Evolutionary conservation across 2,113 vertebrate species (phyloP).

Genomic region (Merops nubicus): DNA sequence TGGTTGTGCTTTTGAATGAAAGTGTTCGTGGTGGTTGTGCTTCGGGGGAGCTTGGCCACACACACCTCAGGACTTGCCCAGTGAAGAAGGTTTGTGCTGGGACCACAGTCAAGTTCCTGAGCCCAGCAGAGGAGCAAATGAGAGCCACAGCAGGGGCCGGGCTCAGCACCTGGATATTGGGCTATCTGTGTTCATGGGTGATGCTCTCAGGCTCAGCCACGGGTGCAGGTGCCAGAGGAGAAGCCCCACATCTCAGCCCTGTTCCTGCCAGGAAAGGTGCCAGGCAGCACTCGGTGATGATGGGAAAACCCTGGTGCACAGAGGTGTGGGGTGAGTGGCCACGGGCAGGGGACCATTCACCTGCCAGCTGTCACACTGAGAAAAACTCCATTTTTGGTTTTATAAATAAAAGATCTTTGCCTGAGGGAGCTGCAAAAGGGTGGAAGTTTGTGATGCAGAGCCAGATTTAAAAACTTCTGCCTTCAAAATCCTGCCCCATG

Average conservation of each 20-base stretch:
- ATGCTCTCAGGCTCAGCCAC: neutral
- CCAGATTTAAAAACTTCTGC: neutral
- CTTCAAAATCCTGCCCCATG: neutral
- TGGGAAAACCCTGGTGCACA: accelerated
- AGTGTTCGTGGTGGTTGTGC: neutral
- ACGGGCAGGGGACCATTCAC: accelerated
- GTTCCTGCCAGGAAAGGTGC: neutral
- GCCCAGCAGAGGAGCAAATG: neutral
- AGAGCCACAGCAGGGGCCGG: neutral
- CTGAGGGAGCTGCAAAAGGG: neutral
- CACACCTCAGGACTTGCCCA: neutral
- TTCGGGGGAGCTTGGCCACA: accelerated
- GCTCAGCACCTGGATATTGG: accelerated
- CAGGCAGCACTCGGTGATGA: neutral
- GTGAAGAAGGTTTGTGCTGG: neutral
- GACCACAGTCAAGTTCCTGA: accelerated
- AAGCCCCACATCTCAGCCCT: neutral
- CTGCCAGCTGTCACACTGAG: accelerated
- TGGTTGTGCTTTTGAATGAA: neutral
- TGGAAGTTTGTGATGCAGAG: neutral
- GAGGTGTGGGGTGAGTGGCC: neutral
- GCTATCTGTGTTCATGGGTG: accelerated
- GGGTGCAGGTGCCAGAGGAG: neutral
- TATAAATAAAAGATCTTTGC: neutral
- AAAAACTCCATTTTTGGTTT: neutral